Evolutionary conservation across 2,888 invertebrate genomes (phyloP), one percentile per base, ranked within the genome.

Genomic region (Ophraella communa): DNA sequence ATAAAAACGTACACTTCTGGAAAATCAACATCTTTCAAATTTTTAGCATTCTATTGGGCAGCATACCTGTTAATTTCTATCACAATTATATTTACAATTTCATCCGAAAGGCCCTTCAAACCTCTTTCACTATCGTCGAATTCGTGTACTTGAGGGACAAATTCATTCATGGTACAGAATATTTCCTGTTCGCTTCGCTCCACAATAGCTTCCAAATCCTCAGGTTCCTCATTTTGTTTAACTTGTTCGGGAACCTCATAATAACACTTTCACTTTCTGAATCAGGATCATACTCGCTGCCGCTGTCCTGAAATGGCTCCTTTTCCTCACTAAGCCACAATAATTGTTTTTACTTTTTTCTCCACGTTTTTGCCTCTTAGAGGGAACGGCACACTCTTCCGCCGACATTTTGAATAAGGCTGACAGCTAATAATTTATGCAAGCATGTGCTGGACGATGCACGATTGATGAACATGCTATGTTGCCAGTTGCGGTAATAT

Each of bases 121-220:
- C n/a, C n/a, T n/a, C n/a, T n/a, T n/a, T n/a, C n/a, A n/a, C n/a
- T n/a, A n/a, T n/a, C n/a, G n/a, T n/a, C n/a, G n/a, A n/a, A n/a
- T n/a, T n/a, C n/a, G n/a, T n/a, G n/a, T n/a, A n/a, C n/a, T n/a
- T n/a, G n/a, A n/a, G n/a, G n/a, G n/a, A n/a, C n/a, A n/a, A n/a
- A 30, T 30, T 30, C 42, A 17, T 42, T 42, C 42, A 14, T 42
- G 42, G 42, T 42, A 4, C 35, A 35, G 10, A 35, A 7, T 42
- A 42, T 14, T 42, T 42, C 42, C 42, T 42, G 42, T 42, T 42
- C 42, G 14, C 42, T 42, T 42, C 42, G 42, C 42, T 42, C 14
- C 42, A 42, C n/a, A 17, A 42, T 42, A 42, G 42, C 42, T 42
- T 42, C 42, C 42, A 42, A 14, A 42, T 42, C 42, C 42, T 42